Base-by-base conservation (phyloP, 1,140 invertebrate genomes). In the Agrilus planipennis region DNA sequence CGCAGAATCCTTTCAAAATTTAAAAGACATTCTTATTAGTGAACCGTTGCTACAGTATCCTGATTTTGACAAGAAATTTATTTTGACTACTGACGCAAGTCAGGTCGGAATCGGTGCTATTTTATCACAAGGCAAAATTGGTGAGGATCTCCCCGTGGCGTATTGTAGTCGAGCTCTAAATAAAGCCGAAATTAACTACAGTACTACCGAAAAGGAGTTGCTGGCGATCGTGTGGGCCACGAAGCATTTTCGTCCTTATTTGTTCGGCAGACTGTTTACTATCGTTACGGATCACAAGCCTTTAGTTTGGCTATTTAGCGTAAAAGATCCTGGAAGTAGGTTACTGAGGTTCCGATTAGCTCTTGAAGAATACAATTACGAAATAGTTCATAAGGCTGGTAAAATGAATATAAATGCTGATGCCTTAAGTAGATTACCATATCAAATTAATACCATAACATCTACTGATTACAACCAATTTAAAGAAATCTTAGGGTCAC, bases 341-440 rank as follows among this genome's bases (percentile, higher is more conserved):
- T 18, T 35, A 27, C 14, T 21, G 10, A 21, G 19, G 10, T 36
- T 31, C 20, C 9, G 12, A 6, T 10, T 42, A 11, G n/a, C 5
- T 45, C 41, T 75, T 3, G 7, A 42, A 27, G 20, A 35, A 19
- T 35, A 16, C 18, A 25, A 34, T 3, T 42, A 41, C 34, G 12
- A 32, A 31, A 34, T 41, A 16, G 34, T 21, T 4, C 34, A 71
- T 46, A 61, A 64, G 53, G 29, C 51, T 7, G 64, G 61, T 19
- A 58, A 50, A 44, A 22, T 47, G 15, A 60, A 65, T 46, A 39
- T 35, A n/a, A 59, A 61, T 30, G 62, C 55, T 0, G 63, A 64
- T 34, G 54, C 56, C 2, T 31, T 64, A 14, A 31, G 22, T 14
- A 39, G 36, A 39, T n/a, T 29, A 11, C 15, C 28, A n/a, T 12